These are phyloP conservation scores for Vollenhovia emeryi DNA, from an alignment of 1,140 invertebrate species.

Conservation along the genomic window DNA sequence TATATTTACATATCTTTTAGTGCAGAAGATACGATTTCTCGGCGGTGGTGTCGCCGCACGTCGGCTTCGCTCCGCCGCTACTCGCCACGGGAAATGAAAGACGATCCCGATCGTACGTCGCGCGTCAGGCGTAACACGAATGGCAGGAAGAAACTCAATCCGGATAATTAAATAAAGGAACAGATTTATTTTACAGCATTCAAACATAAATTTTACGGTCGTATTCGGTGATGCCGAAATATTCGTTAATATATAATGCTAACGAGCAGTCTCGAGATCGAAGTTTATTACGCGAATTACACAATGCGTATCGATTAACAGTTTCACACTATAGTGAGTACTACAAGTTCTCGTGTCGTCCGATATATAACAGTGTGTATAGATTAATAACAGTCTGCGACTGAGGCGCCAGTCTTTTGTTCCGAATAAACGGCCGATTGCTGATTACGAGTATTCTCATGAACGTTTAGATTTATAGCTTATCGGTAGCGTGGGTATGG, in stretches of 20 bases:
- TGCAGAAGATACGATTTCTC: slow-evolving; percentile 14
- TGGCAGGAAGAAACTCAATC: slow-evolving; percentile 65
- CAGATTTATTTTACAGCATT: slow-evolving; percentile 76
- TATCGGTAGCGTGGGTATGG: slow-evolving; percentile 79
- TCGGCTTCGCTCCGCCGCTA: background rate
- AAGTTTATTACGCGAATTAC: slow-evolving; percentile 39
- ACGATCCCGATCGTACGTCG: background rate
- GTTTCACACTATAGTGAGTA: slow-evolving; percentile 30
- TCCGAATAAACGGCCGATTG: slow-evolving; percentile 25
- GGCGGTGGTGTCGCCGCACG: background rate
- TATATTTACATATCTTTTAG: background rate
- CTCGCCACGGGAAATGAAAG: background rate
- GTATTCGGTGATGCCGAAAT: slow-evolving; percentile 78
- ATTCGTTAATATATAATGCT: slow-evolving; percentile 65
- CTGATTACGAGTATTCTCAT: slow-evolving; percentile 54
- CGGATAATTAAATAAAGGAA: slow-evolving; percentile 73
- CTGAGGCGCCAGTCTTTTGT: background rate
- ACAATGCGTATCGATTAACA: slow-evolving; percentile 51
- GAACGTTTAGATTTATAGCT: slow-evolving; percentile 69
- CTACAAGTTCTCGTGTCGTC: slow-evolving; percentile 39
- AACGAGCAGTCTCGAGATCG: slow-evolving; percentile 12
- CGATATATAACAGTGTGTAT: slow-evolving; percentile 25
- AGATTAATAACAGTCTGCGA: slow-evolving; percentile 1
- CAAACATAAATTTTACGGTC: slow-evolving; percentile 55
- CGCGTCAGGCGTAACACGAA: slow-evolving; percentile 1